These are phyloP conservation scores for Pipa parva DNA, from an alignment of 2,113 vertebrate genomes.

Conservation along the genomic window DNA sequence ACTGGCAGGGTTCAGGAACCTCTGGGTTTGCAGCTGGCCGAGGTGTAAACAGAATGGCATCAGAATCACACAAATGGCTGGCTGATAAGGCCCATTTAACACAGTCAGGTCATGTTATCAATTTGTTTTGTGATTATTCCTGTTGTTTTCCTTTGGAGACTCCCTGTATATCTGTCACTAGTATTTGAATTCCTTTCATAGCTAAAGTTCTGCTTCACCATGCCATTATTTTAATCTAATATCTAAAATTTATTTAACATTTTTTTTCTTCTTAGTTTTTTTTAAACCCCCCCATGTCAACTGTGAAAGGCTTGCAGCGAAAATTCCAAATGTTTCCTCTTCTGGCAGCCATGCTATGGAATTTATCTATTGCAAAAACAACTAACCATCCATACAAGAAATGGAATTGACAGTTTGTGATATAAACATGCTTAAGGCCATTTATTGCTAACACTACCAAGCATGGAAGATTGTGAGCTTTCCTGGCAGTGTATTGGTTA, in stretches of 20 bases:
- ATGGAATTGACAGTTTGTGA: not conserved
- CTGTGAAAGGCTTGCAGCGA: too few relatives aligned
- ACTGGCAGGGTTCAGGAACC: slow-evolving; percentile 81
- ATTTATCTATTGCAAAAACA: too few relatives aligned
- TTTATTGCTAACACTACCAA: slow-evolving; percentile 7
- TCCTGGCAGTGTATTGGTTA: slow-evolving; percentile 23
- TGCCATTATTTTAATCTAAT: too few relatives aligned
- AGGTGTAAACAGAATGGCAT: slow-evolving; percentile 69
- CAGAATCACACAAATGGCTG: slow-evolving; percentile 65
- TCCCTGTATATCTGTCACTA: slow-evolving; percentile 27
- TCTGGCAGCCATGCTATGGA: too few relatives aligned
- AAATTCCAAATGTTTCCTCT: too few relatives aligned
- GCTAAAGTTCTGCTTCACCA: too few relatives aligned
- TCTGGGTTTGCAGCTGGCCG: slow-evolving; percentile 74
- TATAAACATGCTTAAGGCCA: too few relatives aligned
- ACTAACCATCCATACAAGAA: not conserved
- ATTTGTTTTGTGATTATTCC: slow-evolving; percentile 37
- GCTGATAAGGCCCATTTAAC: slow-evolving; percentile 69
- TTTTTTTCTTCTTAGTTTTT: too few relatives aligned
- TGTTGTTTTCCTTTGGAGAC: slow-evolving; percentile 25
- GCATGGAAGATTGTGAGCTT: not conserved
- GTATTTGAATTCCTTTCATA: slow-evolving; percentile 14
- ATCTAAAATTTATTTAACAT: too few relatives aligned
- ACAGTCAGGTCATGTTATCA: slow-evolving; percentile 55
- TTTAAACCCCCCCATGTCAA: too few relatives aligned